phyloP scores from a whole-genome alignment of 37 sponge, comb jelly and placozoan species.

The Spongilla lacustris region DNA sequence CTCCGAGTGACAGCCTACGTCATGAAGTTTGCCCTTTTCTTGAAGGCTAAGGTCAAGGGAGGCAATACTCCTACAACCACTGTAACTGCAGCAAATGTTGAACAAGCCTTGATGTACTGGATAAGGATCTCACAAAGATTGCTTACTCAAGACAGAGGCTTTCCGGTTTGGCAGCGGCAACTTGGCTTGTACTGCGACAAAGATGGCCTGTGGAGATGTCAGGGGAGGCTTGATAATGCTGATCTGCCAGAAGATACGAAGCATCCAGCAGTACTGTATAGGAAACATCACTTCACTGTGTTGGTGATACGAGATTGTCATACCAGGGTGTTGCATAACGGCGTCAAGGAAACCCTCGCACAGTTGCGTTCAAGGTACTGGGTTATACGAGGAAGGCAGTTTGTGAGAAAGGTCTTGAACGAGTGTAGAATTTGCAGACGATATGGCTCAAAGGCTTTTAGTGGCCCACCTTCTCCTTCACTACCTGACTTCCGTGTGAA shows the following conservation, averaged over 20 bases:
- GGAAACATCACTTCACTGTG: slow-evolving; percentile 3
- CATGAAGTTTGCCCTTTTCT: background rate
- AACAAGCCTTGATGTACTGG: background rate
- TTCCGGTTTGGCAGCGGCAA: slow-evolving; percentile 13
- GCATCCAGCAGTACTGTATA: slow-evolving; percentile 11
- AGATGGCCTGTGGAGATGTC: slow-evolving; percentile 12
- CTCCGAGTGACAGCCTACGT: slow-evolving; percentile 2
- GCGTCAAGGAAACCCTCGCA: slow-evolving; percentile 22
- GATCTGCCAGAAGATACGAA: slow-evolving; percentile 4
- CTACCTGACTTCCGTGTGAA: no score
- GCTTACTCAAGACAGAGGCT: background rate
- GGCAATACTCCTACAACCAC: background rate
- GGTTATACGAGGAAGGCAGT: slow-evolving; percentile 24
- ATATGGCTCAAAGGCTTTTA: slow-evolving; percentile 6
- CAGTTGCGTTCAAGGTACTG: slow-evolving; percentile 31
- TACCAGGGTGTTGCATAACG: slow-evolving; percentile 6
- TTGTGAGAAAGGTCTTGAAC: slow-evolving; percentile 14
- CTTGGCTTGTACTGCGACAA: slow-evolving; percentile 15
- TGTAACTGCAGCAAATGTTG: background rate
- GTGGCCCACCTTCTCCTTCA: slow-evolving; percentile 37
- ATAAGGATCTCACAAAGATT: background rate
- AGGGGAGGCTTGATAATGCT: slow-evolving; percentile 22
- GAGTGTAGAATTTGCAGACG: slow-evolving; percentile 15
- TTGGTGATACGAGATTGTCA: slow-evolving; percentile 10
- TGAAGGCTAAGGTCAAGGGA: background rate